Conservation (phyloP, 1,140 invertebrate species). For the Ladona fulva region DNA sequence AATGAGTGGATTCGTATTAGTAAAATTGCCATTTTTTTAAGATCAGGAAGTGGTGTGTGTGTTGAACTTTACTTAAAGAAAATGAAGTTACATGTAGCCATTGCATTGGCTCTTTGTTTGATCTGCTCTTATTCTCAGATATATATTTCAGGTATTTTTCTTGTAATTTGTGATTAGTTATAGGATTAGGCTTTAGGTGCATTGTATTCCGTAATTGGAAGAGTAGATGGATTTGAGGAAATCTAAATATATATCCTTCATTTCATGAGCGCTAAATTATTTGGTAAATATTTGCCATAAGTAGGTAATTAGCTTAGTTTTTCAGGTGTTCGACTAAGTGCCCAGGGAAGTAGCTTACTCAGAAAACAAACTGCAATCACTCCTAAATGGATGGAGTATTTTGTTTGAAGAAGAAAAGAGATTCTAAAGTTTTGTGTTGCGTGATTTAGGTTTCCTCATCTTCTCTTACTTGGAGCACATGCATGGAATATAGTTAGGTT, state of each 20-base stretch:
- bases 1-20: background rate
- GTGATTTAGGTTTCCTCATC: background rate
- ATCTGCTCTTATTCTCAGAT: background rate
- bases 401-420: too few species aligned
- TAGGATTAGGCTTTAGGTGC: background rate
- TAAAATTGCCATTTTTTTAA: background rate
- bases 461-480: background rate
- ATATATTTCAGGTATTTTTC: slow-evolving; percentile 8
- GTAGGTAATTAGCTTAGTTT: too few species aligned
- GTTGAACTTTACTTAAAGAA: background rate
- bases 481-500: background rate
- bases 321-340: too few species aligned
- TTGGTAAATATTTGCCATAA: too few species aligned
- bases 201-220: background rate
- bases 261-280: too few species aligned
- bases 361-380: too few species aligned
- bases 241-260: too few species aligned
- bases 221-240: background rate
- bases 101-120: slow-evolving; percentile 5
- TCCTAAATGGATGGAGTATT: too few species aligned
- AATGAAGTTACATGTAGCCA: background rate
- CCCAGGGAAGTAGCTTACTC: too few species aligned
- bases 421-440: background rate
- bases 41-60: background rate
- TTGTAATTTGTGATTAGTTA: slow-evolving; percentile 1